A percentile compares a stretch with the other conserved stretches of the same genome.
These are phyloP conservation scores for Enteromius trimaculatus DNA, from an alignment of 2,797 vertebrate species.

Conservation along the genomic window DNA sequence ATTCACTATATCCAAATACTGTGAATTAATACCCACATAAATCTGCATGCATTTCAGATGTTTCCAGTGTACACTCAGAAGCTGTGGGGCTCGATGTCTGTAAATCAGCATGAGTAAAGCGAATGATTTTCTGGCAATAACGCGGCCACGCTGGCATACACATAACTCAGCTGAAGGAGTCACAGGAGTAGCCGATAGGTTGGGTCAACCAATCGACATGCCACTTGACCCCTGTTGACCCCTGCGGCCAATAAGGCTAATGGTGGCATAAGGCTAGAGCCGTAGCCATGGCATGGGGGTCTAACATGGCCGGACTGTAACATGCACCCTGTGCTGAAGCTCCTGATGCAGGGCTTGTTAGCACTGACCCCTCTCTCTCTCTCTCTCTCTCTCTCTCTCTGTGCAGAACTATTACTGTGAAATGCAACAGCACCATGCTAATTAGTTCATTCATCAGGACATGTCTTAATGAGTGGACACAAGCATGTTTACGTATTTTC, in stretches of 20 bases:
- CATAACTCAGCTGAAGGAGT: slow-evolving; percentile 75
- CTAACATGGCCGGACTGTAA: slow-evolving; percentile 73
- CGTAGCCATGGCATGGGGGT: slow-evolving; percentile 55
- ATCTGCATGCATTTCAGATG: slow-evolving; percentile 75
- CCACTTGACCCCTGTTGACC: slow-evolving; percentile 79
- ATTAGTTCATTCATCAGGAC: background rate
- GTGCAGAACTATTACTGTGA: slow-evolving; percentile 49
- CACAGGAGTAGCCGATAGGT: slow-evolving; percentile 61
- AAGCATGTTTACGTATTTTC: background rate
- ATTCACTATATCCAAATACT: slow-evolving; percentile 49
- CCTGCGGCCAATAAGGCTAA: slow-evolving; percentile 81
- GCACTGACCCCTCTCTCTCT: slow-evolving; percentile 64
- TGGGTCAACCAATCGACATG: slow-evolving; percentile 77
- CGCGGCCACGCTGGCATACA: slow-evolving; percentile 67
- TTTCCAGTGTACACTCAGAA: slow-evolving; percentile 40
- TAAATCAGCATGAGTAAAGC: slow-evolving; percentile 80
- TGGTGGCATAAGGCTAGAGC: slow-evolving; percentile 66
- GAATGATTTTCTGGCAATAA: slow-evolving; percentile 80
- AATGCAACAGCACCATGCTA: slow-evolving; percentile 32
- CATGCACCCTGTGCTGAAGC: slow-evolving; percentile 44
- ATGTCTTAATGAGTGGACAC: background rate
- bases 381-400: slow-evolving; percentile 46
- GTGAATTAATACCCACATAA: slow-evolving; percentile 73
- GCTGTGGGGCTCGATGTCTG: slow-evolving; percentile 61
- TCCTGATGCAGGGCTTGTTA: slow-evolving; percentile 60